Evolutionary conservation across 2,888 invertebrate genomes (phyloP), one percentile per base, ranked within the genome.

Genomic region (Ochropleura leucogaster): DNA sequence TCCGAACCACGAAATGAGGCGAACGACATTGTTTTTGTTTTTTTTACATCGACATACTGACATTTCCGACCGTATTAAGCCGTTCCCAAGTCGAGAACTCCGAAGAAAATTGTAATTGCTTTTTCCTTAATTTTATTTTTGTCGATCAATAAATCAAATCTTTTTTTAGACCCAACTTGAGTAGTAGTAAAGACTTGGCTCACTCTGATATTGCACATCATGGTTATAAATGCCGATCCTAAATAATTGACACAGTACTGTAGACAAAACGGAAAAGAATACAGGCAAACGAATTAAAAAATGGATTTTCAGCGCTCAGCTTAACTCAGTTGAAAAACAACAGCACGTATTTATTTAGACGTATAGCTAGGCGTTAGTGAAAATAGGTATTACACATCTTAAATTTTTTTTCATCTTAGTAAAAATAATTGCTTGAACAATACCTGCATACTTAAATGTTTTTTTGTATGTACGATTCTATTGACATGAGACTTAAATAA

Each of bases 181-280:
- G 10, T 20, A n/a, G n/a, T 30, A 30, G 30, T 55, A n/a, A n/a
- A 14, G 30, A 42, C 4, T 44, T 62, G 30, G n/a, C 9, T 76
- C n/a, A 53, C 40, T 74, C 10, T 49, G 59, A 51, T 53, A 64
- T 75, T 74, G 20, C 30, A 55, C 46, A 57, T 18, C 8, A 20
- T 12, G 53, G 6, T 30, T 68, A 55, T 18, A 77, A 10, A 46
- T 46, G 55, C 2, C n/a, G 49, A 55, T 63, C 14, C 30, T 55
- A 62, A 47, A 42, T 76, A 76, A 76, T 71, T 76, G 70, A 76
- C 55, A 0, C 30, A 70, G 44, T 76, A 76, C 44, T 40, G 16
- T 62, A 55, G 10, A 55, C 14, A 44, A 62, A 49, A 75, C 3
- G 53, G 4, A 55, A 2, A 62, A 55, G 9, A 47, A 46, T 46